Evolutionary conservation across 1,140 invertebrate genomes (phyloP).

Genomic region (Lysiphlebus fabarum): DNA sequence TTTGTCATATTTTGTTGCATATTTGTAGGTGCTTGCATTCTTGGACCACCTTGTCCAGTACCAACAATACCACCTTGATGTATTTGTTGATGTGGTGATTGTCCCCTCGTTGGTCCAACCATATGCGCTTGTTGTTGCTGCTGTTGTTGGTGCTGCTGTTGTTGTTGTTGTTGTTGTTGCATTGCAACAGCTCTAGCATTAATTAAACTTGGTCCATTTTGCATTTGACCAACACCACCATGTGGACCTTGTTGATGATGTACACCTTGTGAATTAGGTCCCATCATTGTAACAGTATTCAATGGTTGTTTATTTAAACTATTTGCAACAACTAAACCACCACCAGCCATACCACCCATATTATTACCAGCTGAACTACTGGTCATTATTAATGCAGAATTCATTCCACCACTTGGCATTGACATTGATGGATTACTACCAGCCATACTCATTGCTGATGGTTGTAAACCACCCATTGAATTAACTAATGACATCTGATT

Average conservation of each 20-base stretch:
- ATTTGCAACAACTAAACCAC: constrained; percentile 62
- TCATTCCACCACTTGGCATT: constrained; percentile 59
- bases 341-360: constrained; percentile 61
- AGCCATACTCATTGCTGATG: constrained; percentile 60
- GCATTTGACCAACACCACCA: constrained; percentile 54
- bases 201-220: constrained; percentile 69
- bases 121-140: constrained; percentile 52
- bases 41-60: constrained; percentile 54
- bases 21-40: constrained; percentile 57
- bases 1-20: constrained; percentile 47
- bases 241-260: constrained; percentile 50
- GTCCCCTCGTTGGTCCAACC: constrained; percentile 50
- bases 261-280: constrained; percentile 48
- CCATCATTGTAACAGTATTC: constrained; percentile 51
- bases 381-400: constrained; percentile 59
- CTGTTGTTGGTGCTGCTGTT: constrained; percentile 46
- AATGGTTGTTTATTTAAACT: constrained; percentile 69
- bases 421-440: constrained; percentile 62
- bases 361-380: constrained; percentile 45
- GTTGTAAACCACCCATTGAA: constrained; percentile 54
- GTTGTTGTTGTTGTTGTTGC: constrained; percentile 45
- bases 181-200: constrained; percentile 57
- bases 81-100: constrained; percentile 51
- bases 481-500: constrained; percentile 61
- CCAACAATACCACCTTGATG: constrained; percentile 50